phyloP scores from a whole-genome alignment of 2,888 invertebrate species.

The Bombyx huttoni region DNA sequence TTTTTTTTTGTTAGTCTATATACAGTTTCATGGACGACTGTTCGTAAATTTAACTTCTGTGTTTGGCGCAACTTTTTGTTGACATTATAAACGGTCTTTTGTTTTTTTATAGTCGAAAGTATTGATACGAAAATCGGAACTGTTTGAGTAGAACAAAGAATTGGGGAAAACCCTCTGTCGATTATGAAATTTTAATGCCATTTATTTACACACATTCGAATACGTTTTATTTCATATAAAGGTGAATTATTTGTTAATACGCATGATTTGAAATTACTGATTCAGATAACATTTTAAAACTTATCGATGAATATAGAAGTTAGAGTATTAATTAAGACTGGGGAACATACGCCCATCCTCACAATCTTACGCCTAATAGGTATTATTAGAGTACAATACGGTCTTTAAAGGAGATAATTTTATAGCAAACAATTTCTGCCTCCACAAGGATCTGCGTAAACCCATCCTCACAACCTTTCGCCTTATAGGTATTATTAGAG shows the following conservation, averaged over 20 bases:
- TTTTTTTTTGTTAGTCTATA: slow-evolving; percentile 24
- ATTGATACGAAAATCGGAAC: neutral
- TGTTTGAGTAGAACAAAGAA: neutral
- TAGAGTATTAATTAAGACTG: too few relatives aligned
- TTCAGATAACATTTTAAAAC: too few relatives aligned
- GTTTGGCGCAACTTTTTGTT: slow-evolving; percentile 18
- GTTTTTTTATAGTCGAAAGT: slow-evolving; percentile 3
- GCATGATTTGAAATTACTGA: too few relatives aligned
- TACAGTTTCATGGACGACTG: slow-evolving; percentile 29
- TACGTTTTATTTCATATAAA: neutral
- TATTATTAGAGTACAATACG: too few relatives aligned
- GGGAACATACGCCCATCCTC: too few relatives aligned
- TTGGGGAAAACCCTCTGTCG: neutral
- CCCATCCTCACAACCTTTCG: too few relatives aligned
- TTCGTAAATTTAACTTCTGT: slow-evolving; percentile 27
- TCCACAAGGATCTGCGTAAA: too few relatives aligned
- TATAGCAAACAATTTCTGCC: too few relatives aligned
- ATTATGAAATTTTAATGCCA: neutral
- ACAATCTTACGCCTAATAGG: too few relatives aligned
- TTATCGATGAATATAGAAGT: too few relatives aligned
- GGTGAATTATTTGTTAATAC: neutral
- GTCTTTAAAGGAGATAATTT: too few relatives aligned
- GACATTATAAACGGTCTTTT: slow-evolving; percentile 10
- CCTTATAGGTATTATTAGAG: too few relatives aligned
- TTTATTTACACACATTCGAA: neutral